Conservation (phyloP, 2,113 vertebrate genomes). For the Chelonoidis abingdonii region DNA sequence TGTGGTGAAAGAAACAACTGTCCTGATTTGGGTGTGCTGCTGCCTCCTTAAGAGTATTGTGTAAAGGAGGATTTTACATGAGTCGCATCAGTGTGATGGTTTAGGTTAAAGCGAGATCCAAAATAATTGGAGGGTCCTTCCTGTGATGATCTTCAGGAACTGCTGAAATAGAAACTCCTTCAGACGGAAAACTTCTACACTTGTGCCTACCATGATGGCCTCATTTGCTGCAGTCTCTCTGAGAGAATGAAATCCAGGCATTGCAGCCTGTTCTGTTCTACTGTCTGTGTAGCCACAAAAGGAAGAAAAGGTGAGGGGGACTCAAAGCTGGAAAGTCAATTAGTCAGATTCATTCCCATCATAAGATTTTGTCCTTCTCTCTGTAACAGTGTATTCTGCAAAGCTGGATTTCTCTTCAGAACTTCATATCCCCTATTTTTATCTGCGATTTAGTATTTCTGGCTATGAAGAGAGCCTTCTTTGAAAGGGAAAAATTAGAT, state of each 20-base stretch:
- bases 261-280: rapidly evolving
- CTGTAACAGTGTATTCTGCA: background rate
- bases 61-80: background rate
- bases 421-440: background rate
- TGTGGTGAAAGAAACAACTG: constrained; percentile 15
- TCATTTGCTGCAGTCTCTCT: background rate
- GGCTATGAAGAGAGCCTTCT: background rate
- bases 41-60: background rate
- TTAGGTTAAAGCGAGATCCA: background rate
- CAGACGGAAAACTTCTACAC: background rate
- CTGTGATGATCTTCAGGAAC: background rate
- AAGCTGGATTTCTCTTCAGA: background rate
- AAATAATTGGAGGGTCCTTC: rapidly evolving
- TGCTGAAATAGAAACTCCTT: background rate
- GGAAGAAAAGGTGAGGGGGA: background rate
- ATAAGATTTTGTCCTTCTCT: background rate
- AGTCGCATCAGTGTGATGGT: background rate
- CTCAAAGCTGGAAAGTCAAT: background rate
- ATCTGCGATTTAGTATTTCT: background rate
- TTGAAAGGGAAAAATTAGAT: background rate
- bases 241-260: rapidly evolving
- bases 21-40: constrained; percentile 58
- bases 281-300: background rate
- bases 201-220: background rate
- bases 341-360: background rate